These are phyloP conservation scores for Polyommatus iphigenia DNA, from an alignment of 2,888 invertebrate genomes.

Conservation along the genomic window DNA sequence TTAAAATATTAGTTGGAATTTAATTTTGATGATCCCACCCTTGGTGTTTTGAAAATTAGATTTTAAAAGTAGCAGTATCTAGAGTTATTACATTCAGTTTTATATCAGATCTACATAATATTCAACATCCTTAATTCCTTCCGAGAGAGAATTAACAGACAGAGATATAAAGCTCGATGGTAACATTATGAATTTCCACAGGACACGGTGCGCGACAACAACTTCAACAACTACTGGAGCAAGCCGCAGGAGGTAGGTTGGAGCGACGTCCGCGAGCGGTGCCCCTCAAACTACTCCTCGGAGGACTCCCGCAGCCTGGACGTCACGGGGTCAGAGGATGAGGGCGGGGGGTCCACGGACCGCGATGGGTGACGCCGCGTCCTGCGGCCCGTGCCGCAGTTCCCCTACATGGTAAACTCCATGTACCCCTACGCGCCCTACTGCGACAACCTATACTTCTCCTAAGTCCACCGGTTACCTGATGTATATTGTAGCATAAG, in stretches of 20 bases:
- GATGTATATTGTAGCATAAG: constrained; percentile 26
- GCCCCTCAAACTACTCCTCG: constrained; percentile 68
- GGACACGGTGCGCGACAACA: constrained; percentile 65
- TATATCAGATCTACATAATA: neutral
- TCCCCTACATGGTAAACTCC: constrained; percentile 58
- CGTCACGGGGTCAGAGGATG: constrained; percentile 77
- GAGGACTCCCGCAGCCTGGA: constrained; percentile 75
- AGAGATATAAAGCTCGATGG: neutral
- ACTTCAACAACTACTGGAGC: constrained; percentile 74
- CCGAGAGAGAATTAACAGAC: neutral
- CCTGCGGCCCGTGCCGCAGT: constrained; percentile 78
- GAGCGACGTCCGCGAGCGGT: constrained; percentile 61
- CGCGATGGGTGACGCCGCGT: constrained; percentile 71
- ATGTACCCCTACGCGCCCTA: constrained; percentile 61
- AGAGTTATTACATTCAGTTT: neutral
- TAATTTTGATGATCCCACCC: too few species aligned
- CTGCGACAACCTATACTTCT: constrained; percentile 65
- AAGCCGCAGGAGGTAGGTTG: constrained; percentile 65
- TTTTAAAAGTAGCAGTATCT: too few species aligned
- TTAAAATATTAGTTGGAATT: neutral
- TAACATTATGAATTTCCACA: constrained; percentile 40
- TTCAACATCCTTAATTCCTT: too few species aligned
- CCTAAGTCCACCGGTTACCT: constrained; percentile 47
- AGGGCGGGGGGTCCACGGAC: constrained; percentile 60
- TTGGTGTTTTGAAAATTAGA: too few species aligned